phyloP scores from a whole-genome alignment of 2,113 vertebrate genomes.

The Leptocoma aspasia region DNA sequence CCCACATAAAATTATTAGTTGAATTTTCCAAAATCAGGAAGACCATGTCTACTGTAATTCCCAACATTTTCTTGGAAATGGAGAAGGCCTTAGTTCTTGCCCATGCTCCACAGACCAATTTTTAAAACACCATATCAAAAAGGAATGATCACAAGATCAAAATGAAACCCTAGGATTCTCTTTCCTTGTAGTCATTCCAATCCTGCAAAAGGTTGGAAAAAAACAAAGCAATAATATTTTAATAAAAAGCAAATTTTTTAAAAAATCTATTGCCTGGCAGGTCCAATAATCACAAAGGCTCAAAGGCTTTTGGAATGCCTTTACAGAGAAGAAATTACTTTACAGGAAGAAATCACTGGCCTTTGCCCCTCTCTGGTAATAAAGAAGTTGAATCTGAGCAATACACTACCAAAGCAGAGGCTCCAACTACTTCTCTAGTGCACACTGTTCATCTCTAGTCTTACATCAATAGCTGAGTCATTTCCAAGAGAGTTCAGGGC shows the following conservation, averaged over 20 bases:
- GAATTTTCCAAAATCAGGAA: neutral
- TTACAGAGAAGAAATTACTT: neutral
- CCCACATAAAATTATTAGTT: neutral
- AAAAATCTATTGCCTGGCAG: neutral
- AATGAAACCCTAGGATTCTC: neutral
- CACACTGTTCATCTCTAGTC: neutral
- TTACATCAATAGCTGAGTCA: neutral
- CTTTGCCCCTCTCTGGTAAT: neutral
- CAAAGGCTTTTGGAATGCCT: neutral
- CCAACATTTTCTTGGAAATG: neutral
- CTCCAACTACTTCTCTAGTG: neutral
- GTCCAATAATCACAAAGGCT: neutral
- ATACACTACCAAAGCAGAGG: fast-evolving
- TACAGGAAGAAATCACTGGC: neutral
- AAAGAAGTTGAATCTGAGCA: neutral
- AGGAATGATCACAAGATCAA: neutral
- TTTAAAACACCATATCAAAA: neutral
- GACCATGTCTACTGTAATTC: neutral
- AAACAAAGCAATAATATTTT: neutral
- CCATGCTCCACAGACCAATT: neutral
- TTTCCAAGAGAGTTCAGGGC: neutral
- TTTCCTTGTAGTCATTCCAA: neutral
- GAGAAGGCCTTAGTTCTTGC: neutral
- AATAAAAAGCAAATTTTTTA: fast-evolving
- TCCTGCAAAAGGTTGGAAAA: neutral